Base-by-base conservation (phyloP, 2,113 vertebrate genomes). In the Neolamprologus sp. region DNA sequence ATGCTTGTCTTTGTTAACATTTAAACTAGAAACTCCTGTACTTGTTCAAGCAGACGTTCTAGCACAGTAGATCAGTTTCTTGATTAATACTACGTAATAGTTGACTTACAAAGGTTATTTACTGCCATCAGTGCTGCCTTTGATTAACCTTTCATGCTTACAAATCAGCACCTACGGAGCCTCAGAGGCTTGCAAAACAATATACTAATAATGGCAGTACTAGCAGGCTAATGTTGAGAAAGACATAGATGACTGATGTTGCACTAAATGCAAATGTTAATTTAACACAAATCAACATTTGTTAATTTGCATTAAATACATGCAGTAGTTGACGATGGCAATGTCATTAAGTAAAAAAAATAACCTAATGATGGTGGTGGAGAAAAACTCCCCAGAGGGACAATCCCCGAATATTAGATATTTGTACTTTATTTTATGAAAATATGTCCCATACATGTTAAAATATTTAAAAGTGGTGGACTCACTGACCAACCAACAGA, bases 61-160 rank as follows among this genome's bases (percentile, higher is more conserved):
- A 35, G 40, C 35, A 55, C 85, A 45, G 83, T 58, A 79, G 81
- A 91, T 85, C 33, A 31, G 73, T 89, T 63, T 89, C 60, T 91
- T 82, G 73, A 82, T 91, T 84, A 88, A n/a, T 49, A 26, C 68
- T 11, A 45, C 9, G 19, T 63, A 37, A 33, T 12, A 47, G 19
- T 1, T 80, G 84, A 80, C 84, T 65, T 82, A 45, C 49, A 80
- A 55, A 60, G 73, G n/a, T 75, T 11, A 23, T 86, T 55, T 88
- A 68, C 65, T 86, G 78, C 83, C 9, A 47, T 47, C 40, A 58
- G 28, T 49, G 40, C 26, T 75, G 83, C 47, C 33, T 81, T 23
- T 80, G 54, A 78, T 51, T 51, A 51, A 78, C 45, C 2, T 31
- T 31, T 78, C 45, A 49, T 58, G 51, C 12, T 45, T 58, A 2